Percentiles rank a stretch among this genome's conserved stretches.
Evolutionary conservation across 2,888 invertebrate species (phyloP).

Genomic region (Panzeria rudis): DNA sequence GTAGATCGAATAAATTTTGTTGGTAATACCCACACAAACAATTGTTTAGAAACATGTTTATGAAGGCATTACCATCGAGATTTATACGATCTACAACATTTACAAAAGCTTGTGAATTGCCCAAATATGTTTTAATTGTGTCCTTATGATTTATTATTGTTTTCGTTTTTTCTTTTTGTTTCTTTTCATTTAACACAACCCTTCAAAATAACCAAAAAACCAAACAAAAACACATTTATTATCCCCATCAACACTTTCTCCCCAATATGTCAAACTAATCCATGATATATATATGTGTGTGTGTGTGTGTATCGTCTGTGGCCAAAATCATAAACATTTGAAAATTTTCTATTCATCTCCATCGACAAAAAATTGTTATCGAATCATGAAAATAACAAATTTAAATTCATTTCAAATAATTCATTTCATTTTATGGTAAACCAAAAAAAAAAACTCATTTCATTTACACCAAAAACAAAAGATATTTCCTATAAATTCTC

Average conservation of each 20-base stretch:
- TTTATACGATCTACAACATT: too few species aligned
- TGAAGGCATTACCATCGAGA: too few species aligned
- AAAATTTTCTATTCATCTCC: neutral
- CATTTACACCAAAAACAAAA: constrained; percentile 9
- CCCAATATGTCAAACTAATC: constrained; percentile 7
- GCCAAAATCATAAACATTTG: constrained; percentile 14
- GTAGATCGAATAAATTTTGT: too few species aligned
- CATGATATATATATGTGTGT: constrained; percentile 25
- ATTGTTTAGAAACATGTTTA: too few species aligned
- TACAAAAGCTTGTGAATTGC: neutral
- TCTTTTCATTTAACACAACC: constrained; percentile 75
- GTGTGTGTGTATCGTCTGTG: constrained; percentile 23
- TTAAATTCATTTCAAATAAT: neutral
- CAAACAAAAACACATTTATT: constrained; percentile 67
- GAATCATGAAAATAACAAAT: constrained; percentile 48
- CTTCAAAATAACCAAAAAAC: constrained; percentile 57
- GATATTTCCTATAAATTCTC: constrained; percentile 49
- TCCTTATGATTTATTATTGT: constrained; percentile 74
- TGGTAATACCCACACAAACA: too few species aligned
- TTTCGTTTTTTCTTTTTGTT: constrained; percentile 76
- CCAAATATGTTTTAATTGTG: constrained; percentile 27
- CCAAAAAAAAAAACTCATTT: constrained; percentile 1
- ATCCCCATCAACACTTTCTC: constrained; percentile 27
- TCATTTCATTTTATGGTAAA: neutral
- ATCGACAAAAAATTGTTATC: neutral